Evolutionary conservation across 2,113 vertebrate genomes (phyloP).

Genomic region (Scomber scombrus): DNA sequence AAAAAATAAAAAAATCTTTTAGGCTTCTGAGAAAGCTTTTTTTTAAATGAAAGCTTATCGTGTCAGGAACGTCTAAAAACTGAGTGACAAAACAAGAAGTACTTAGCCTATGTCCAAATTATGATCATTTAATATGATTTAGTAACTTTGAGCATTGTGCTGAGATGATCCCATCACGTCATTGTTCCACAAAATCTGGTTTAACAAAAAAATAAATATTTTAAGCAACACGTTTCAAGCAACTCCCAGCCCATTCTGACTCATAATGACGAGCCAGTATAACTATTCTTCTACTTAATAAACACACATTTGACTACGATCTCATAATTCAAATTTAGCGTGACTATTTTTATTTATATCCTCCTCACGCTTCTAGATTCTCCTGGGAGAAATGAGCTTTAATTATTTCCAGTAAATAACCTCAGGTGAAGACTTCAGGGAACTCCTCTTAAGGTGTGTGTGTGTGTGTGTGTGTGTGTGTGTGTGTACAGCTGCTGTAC

Average conservation of each 20-base stretch:
- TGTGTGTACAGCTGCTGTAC: conserved; percentile 26
- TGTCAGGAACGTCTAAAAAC: too few species aligned
- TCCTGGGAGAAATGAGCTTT: neutral
- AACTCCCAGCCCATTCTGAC: too few species aligned
- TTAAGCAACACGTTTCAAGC: too few species aligned
- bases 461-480: neutral
- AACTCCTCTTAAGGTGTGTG: neutral
- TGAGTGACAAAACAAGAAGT: too few species aligned
- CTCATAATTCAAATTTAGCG: neutral
- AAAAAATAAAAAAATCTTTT: neutral
- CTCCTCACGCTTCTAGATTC: neutral
- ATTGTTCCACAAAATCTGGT: too few species aligned
- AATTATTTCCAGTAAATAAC: conserved; percentile 3
- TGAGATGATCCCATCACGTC: too few species aligned
- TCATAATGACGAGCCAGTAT: neutral
- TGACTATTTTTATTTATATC: neutral
- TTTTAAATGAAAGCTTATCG: too few species aligned
- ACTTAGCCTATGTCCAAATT: too few species aligned
- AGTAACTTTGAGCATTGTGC: too few species aligned
- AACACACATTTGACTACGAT: neutral
- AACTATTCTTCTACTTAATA: too few species aligned
- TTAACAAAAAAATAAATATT: too few species aligned
- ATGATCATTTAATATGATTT: too few species aligned
- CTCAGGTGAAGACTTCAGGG: neutral
- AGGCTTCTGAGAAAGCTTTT: neutral